Conservation (phyloP, 2,797 vertebrate genomes). For the Siniperca obscura region DNA sequence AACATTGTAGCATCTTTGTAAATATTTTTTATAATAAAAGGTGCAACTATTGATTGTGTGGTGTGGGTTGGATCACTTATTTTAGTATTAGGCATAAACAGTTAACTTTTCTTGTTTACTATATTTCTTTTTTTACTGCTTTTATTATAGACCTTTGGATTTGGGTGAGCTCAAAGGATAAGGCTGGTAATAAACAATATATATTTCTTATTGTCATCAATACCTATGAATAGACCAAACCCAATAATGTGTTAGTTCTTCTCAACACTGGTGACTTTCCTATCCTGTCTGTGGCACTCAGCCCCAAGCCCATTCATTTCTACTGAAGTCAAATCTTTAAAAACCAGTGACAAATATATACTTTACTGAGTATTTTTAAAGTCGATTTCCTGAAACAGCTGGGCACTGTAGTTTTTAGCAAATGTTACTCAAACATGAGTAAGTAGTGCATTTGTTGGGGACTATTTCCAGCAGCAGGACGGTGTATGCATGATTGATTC, state of each 20-base stretch:
- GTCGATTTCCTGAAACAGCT: background rate
- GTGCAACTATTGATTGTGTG: slow-evolving; percentile 79
- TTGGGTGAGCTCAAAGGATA: background rate
- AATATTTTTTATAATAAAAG: slow-evolving; percentile 91
- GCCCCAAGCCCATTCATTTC: background rate
- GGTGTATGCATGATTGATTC: too few relatives aligned
- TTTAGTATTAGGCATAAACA: background rate
- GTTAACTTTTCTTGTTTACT: background rate
- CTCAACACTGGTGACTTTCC: too few relatives aligned
- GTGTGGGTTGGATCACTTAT: slow-evolving; percentile 18
- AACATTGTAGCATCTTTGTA: slow-evolving; percentile 89
- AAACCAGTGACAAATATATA: background rate
- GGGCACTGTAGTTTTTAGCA: background rate
- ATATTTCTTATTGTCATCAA: background rate
- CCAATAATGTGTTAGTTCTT: background rate
- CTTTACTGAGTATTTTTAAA: too few relatives aligned
- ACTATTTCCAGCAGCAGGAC: too few relatives aligned
- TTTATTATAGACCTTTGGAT: background rate
- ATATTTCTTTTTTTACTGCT: background rate
- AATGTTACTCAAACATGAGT: background rate
- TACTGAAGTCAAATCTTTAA: background rate
- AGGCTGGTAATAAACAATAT: background rate
- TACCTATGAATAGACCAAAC: background rate
- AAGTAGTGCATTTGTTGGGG: background rate
- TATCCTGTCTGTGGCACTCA: background rate